A percentile compares a stretch with the other conserved stretches of the same genome.
Evolutionary conservation across 1,140 invertebrate species (phyloP).

Genomic region (Chironomus striatipennis): DNA sequence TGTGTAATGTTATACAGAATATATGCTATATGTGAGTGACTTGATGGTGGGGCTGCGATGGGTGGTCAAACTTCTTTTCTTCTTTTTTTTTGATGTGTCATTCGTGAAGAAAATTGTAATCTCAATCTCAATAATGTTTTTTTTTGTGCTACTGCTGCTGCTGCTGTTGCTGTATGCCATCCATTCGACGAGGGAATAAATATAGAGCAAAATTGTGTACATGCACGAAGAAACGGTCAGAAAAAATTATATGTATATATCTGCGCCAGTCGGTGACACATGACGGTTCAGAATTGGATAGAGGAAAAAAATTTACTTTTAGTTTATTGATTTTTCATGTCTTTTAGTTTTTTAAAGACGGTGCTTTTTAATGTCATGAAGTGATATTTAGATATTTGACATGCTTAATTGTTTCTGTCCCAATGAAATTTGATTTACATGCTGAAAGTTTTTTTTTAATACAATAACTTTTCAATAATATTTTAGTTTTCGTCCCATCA

Average conservation of each 20-base stretch:
- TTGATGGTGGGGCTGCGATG: not conserved
- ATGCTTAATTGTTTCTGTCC: too few relatives aligned
- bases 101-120: slow-evolving; percentile 22
- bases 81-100: slow-evolving; percentile 17
- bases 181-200: slow-evolving; percentile 1
- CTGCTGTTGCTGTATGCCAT: too few relatives aligned
- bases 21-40: not conserved
- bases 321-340: not conserved
- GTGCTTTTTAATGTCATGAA: too few relatives aligned
- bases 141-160: not conserved
- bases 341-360: too few relatives aligned
- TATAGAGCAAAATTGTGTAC: not conserved
- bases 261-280: not conserved
- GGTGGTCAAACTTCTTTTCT: not conserved
- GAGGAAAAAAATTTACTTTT: not conserved
- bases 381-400: too few relatives aligned
- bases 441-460: too few relatives aligned
- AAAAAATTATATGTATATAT: not conserved
- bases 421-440: too few relatives aligned
- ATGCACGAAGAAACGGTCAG: not conserved
- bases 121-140: slow-evolving; percentile 15
- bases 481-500: too few relatives aligned
- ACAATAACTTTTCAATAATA: too few relatives aligned
- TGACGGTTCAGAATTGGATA: not conserved
- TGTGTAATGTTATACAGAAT: not conserved